Evolutionary conservation across 2,888 invertebrate genomes (phyloP).

Genomic region (Caenorhabditis sulstoni): DNA sequence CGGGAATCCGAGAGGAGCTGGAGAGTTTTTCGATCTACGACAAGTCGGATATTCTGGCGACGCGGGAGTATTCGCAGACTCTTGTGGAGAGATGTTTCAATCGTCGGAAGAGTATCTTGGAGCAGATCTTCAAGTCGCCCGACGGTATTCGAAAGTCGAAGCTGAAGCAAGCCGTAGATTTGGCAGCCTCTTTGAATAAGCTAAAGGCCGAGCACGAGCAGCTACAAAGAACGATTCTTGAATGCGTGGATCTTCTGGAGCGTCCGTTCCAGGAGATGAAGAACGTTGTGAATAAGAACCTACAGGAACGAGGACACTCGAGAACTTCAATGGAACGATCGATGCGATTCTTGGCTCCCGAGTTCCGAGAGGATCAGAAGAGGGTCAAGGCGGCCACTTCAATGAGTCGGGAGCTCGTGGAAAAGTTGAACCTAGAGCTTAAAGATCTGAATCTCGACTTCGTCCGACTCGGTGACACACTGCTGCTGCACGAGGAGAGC

Average conservation of each 20-base stretch:
- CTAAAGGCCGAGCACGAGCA: slow-evolving; percentile 11
- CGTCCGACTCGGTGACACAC: slow-evolving; percentile 36
- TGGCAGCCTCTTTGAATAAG: slow-evolving; percentile 23
- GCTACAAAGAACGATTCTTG: slow-evolving; percentile 35
- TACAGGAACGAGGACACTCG: slow-evolving; percentile 25
- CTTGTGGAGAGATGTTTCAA: slow-evolving; percentile 46
- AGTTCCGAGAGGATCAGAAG: slow-evolving; percentile 28
- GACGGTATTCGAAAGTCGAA: slow-evolving; percentile 18
- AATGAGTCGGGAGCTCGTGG: slow-evolving; percentile 29
- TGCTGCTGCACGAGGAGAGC: slow-evolving; percentile 14
- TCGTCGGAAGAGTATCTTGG: slow-evolving; percentile 31
- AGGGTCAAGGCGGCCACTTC: slow-evolving; percentile 24
- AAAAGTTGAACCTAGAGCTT: slow-evolving; percentile 2
- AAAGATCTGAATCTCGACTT: slow-evolving; percentile 9
- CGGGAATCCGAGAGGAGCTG: slow-evolving; percentile 57
- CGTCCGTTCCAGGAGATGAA: slow-evolving; percentile 65
- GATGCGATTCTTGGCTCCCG: slow-evolving; percentile 33
- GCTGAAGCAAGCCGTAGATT: slow-evolving; percentile 18
- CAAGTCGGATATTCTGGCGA: slow-evolving; percentile 29
- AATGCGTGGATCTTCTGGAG: slow-evolving; percentile 53
- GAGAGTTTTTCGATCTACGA: slow-evolving; percentile 36
- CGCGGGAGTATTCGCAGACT: slow-evolving; percentile 30
- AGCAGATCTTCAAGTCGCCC: slow-evolving; percentile 41
- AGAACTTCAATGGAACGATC: slow-evolving; percentile 35
- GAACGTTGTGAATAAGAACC: slow-evolving; percentile 28